Evolutionary conservation across 2,113 vertebrate genomes (phyloP), one percentile per base, ranked within the genome.

Genomic region (Myiozetetes cayanensis): DNA sequence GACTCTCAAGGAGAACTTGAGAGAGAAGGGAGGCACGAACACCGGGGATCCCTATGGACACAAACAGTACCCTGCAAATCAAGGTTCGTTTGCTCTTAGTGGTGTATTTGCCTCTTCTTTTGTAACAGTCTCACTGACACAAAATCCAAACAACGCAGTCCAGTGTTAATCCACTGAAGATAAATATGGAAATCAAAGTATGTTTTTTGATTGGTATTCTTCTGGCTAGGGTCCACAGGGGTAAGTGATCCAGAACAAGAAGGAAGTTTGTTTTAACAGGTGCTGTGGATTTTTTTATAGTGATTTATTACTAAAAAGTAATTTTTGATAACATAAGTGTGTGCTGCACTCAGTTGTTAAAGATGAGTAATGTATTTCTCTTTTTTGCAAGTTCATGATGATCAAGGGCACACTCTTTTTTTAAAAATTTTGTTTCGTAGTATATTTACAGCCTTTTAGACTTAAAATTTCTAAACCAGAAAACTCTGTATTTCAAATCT

Each of bases 1-100:
- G 8, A 97, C 98, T 62, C 96, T 98, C 31, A 99, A 99, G 93
- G 99, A 99, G 96, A 98, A 97, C 49, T 75, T 97, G 81, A 98
- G 98, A 95, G 99, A 99, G 81, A 98, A 99, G 79, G 97, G 97
- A 33, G 59, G 91, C 59, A 95, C 97, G 14, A 95, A 94, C 93
- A 22, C 95, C 0, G n/a, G 97, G 9, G 98, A 98, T 94, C 96
- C 98, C 7, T 99, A 98, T 16, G 97, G 96, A 58, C 98, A 98
- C 58, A 98, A 98, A 50, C 98, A 98, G 33, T 99, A 98, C 90
- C 87, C 97, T 89, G 79, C 97, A 72, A 98, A 98, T 92, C 97
- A 98, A 96, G 99, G 99, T 99, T 78, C 94, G 97, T 93, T 37
- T 94, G 20, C 16, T 14, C 1, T 82, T 81, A 18, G 43, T 50